Base-by-base conservation (phyloP, 2,888 invertebrate species). In the Aporophyla nigra region DNA sequence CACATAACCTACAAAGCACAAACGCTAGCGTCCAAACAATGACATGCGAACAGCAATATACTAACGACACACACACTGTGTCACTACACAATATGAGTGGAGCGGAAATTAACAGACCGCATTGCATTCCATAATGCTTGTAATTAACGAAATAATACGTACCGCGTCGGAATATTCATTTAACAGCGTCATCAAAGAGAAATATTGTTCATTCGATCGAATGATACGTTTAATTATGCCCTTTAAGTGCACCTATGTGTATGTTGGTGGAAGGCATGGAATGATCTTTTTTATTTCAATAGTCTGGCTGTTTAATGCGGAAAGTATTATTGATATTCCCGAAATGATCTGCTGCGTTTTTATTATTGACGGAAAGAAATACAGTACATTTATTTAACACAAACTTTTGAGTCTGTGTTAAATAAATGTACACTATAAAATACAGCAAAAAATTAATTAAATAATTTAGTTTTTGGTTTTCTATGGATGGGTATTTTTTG, bases 121-220 rank as follows among this genome's bases (percentile, higher is more conserved):
- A 92, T 90, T 91, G 93, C 92, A 93, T 92, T 91, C 91, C 90
- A 91, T 92, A 93, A 94, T 93, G 93, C 90, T 91, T 93, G 93
- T 94, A 94, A 95, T 95, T 95, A 95, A 93, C 92, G 92, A 92
- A 94, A 95, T 94, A 93, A 93, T 92, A 90, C 90, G 91, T 85
- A 88, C 85, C 86, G 84, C 86, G 90, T 89, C 86, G 90, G 91
- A 90, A 92, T 91, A 93, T 94, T 93, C 92, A 93, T 94, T 94
- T 92, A 92, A 92, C 91, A 87, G 89, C 79, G 88, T 90, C 91
- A 92, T 93, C 93, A 93, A 93, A 92, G 93, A 91, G 93, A 94
- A 92, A 93, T 94, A 94, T 93, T 93, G 94, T 91, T 90, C 92
- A 91, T 87, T 92, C 92, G 87, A 92, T 92, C 90, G 92, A 89